Base-by-base conservation (phyloP, 2,113 vertebrate species). In the Myocastor coypus region DNA sequence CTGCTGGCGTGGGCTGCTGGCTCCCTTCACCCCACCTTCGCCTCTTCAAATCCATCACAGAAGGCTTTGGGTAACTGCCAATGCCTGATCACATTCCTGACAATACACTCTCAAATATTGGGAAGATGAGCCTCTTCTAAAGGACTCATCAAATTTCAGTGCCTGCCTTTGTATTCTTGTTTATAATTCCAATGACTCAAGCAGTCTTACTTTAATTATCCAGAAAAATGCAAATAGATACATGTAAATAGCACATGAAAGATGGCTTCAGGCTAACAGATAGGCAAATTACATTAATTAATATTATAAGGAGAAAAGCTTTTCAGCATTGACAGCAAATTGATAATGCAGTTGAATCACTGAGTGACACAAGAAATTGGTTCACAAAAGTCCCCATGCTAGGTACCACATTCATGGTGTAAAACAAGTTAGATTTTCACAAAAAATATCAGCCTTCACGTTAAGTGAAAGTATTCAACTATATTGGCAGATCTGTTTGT, bases 391-490 rank as follows among this genome's bases (percentile, higher is more conserved):
- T 1, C 6, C 86, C 8, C 73, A 83, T 4, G 26, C 19, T 64
- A 37, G 46, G 6, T 8, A 85, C 28, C 52, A 24, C 11, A 64
- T 28, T 68, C 78, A 94, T n/a, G 3, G 6, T 71, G 8, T 66
- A 68, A 75, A 75, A 75, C 17, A 78, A 84, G 0, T 78, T 14
- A 46, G 34, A 5, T 86, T 80, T 94, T 69, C 57, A 93, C 46
- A 59, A 20, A 86, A 63, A 69, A 83, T 8, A 80, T 81, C 63
- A 73, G 9, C 64, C n/a, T 64, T n/a, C 37, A 9, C 59, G 11
- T 71, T 34, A 94, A 85, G 57, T 32, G 64, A 88, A 78, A 40
- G 12, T 87, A 13, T 68, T 92, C n/a, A 90, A 81, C 63, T 83
- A 17, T 84, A 93, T 55, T 78, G 50, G 92, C 1, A 69, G 22